Base-by-base conservation (phyloP, 2,888 invertebrate genomes). In the Chloroclystis v-ata region DNA sequence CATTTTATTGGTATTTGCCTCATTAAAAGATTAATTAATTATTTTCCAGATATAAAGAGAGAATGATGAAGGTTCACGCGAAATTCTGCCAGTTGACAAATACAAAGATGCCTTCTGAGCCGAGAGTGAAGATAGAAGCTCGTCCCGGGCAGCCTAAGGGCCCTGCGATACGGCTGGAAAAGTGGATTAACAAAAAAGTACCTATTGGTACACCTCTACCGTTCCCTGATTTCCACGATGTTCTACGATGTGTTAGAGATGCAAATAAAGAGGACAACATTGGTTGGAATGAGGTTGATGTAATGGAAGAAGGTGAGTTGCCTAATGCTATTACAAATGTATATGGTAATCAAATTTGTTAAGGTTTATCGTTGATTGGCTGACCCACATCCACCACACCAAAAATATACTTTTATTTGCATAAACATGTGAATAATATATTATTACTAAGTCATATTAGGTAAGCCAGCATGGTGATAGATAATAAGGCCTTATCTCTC, bases 71-170 rank as follows among this genome's bases (percentile, higher is more conserved):
- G 7, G 83, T 89, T 0, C 82, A 89, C 53, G 88, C 90, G n/a
- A 91, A 91, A 68, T 89, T 92, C 57, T 92, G 92, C 74, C 89
- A 92, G 66, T 63, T 92, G 57, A 90, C 90, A 0, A 90, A 91
- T 32, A 82, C 82, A 0, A 83, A 81, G 60, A 77, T 85, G 81
- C 85, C 84, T 0, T 84, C 85, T 0, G 85, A 86, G 49, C 80
- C 85, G 4, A 75, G 76, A 1, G 67, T 86, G 2, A 68, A 73
- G 16, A 65, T 89, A 12, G 80, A 84, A 8, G 63, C 78, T 4
- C 65, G 80, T 1, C 77, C 73, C 0, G 82, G 86, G 0, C 75
- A 72, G 24, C 79, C 82, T 0, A 35, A 67, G 0, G 86, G 82
- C 0, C 80, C 90, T 58, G 89, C 69, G 42, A 81, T 72, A 46